These are phyloP conservation scores for Drymodes brunneopygia DNA, from an alignment of 2,113 vertebrate genomes.

Conservation along the genomic window DNA sequence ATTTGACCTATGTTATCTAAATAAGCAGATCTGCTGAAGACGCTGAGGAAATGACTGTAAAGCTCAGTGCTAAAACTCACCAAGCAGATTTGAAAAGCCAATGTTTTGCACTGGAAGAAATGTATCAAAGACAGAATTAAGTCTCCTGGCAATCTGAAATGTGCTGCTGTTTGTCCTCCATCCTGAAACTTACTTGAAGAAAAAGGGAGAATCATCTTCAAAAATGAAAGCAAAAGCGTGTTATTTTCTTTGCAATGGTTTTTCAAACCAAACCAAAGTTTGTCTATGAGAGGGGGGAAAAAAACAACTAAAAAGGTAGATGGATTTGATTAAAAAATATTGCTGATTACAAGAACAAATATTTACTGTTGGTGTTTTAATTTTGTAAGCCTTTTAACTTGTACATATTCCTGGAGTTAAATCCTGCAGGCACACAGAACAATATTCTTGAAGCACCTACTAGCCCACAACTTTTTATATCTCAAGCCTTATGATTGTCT, in stretches of 20 bases:
- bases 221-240: background rate
- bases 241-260: background rate
- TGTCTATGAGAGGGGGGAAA: background rate
- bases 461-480: background rate
- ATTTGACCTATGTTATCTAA: background rate
- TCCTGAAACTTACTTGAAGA: background rate
- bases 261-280: background rate
- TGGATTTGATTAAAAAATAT: background rate
- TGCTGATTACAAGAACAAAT: background rate
- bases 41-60: background rate
- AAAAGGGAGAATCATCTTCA: background rate
- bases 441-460: background rate
- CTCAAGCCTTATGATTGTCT: background rate
- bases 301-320: background rate
- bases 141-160: background rate
- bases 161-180: background rate
- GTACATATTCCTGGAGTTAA: background rate
- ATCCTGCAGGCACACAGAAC: background rate
- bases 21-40: background rate
- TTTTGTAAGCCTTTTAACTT: background rate
- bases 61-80: background rate
- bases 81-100: background rate
- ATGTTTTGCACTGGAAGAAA: background rate
- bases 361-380: background rate
- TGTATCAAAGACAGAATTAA: background rate